Evolutionary conservation across 2,797 vertebrate species (phyloP).

Genomic region (Myiotriccus ornatus): DNA sequence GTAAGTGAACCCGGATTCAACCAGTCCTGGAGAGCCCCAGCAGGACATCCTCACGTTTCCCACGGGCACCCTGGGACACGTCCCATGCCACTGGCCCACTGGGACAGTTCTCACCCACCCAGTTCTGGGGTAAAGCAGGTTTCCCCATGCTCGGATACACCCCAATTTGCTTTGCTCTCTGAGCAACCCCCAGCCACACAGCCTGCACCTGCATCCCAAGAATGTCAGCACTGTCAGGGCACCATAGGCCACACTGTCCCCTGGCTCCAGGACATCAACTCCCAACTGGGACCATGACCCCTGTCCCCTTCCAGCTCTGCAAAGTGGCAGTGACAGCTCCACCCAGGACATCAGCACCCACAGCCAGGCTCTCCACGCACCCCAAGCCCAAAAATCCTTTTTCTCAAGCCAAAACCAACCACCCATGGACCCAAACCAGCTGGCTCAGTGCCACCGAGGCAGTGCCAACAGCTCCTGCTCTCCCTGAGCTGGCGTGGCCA

Average conservation of each 20-base stretch:
- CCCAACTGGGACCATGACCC: accelerated
- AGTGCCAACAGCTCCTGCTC: neutral
- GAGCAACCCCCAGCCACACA: accelerated
- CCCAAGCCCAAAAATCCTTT: neutral
- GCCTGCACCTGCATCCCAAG: neutral
- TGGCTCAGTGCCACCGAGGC: neutral
- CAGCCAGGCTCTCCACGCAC: neutral
- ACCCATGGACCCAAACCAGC: neutral
- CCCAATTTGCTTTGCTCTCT: accelerated
- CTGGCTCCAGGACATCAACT: neutral
- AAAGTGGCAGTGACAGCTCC: neutral
- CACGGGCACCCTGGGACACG: accelerated
- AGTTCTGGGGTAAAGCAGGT: accelerated
- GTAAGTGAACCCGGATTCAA: neutral
- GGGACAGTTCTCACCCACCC: neutral
- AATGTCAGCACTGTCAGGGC: accelerated
- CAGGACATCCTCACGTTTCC: neutral
- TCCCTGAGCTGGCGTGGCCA: accelerated
- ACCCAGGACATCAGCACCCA: accelerated
- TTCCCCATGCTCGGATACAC: accelerated
- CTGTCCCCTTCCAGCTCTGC: neutral
- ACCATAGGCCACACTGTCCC: accelerated
- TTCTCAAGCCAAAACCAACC: neutral
- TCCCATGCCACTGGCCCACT: accelerated
- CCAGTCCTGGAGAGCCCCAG: neutral